A percentile compares a stretch with the other conserved stretches of the same genome.
These are phyloP conservation scores for Oryzias melastigma DNA, from an alignment of 2,113 vertebrate genomes.

Conservation along the genomic window DNA sequence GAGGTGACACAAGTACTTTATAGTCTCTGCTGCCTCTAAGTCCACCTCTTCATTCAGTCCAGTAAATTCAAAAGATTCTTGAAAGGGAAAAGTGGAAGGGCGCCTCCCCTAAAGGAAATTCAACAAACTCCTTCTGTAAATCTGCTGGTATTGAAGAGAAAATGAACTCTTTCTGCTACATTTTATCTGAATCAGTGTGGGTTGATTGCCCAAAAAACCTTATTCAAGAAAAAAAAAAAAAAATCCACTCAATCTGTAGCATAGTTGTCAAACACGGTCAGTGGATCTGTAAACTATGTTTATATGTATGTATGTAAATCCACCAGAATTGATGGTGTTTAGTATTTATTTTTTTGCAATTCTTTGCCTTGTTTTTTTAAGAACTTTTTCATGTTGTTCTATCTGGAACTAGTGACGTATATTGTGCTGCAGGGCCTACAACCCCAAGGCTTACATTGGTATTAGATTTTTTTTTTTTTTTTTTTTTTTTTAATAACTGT, in stretches of 20 bases:
- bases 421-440: conserved; percentile 66
- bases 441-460: conserved; percentile 47
- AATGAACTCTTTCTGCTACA: conserved; percentile 47
- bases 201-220: conserved; percentile 39
- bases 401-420: conserved; percentile 51
- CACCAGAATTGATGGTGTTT: conserved; percentile 76
- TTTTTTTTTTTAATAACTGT: conserved; percentile 48
- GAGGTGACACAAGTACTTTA: conserved; percentile 80
- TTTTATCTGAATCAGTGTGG: conserved; percentile 59
- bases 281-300: conserved; percentile 78
- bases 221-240: conserved; percentile 28
- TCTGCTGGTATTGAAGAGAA: conserved; percentile 61
- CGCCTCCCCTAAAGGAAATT: conserved; percentile 50
- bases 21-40: conserved; percentile 78
- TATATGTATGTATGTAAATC: conserved; percentile 80
- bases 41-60: conserved; percentile 66
- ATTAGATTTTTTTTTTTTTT: conserved; percentile 20
- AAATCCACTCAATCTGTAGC: conserved; percentile 63
- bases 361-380: conserved; percentile 61
- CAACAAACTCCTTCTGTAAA: conserved; percentile 71
- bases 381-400: conserved; percentile 57
- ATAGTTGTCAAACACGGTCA: conserved; percentile 64
- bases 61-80: conserved; percentile 55
- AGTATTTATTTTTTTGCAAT: conserved; percentile 73
- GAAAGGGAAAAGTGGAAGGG: conserved; percentile 15